phyloP scores from a whole-genome alignment of 2,888 invertebrate genomes.

The Hirtodrosophila confusa region DNA sequence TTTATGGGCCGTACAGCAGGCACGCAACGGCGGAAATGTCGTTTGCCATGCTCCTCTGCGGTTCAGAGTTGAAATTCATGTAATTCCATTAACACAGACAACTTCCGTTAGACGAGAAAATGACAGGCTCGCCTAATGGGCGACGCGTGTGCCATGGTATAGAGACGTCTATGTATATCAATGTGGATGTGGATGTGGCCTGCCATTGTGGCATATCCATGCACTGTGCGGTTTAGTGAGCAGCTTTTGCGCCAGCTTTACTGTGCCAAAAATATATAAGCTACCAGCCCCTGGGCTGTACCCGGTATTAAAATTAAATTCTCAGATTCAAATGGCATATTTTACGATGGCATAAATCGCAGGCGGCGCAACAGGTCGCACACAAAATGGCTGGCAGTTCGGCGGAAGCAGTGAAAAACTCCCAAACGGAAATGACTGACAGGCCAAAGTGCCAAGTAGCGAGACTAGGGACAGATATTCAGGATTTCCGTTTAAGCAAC shows the following conservation, averaged over 20 bases:
- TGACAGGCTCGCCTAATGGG: constrained; percentile 69
- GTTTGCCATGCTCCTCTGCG: constrained; percentile 51
- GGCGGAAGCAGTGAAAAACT: constrained; percentile 51
- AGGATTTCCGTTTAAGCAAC: constrained; percentile 61
- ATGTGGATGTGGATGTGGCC: constrained; percentile 13
- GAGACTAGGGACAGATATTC: constrained; percentile 50
- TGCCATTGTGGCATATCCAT: constrained; percentile 33
- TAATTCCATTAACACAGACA: constrained; percentile 77
- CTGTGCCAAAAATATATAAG: constrained; percentile 17
- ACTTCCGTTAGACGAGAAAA: constrained; percentile 71
- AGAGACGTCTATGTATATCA: constrained; percentile 12
- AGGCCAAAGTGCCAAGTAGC: constrained; percentile 57
- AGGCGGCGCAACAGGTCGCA: constrained; percentile 58
- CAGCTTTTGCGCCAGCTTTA: constrained; percentile 7
- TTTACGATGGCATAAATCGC: constrained; percentile 63
- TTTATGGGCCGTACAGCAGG: constrained; percentile 46
- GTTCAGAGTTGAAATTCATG: constrained; percentile 76
- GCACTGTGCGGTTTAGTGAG: constrained; percentile 24
- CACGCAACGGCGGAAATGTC: constrained; percentile 44
- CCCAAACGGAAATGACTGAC: constrained; percentile 60
- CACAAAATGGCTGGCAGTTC: constrained; percentile 18
- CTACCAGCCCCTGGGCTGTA: constrained; percentile 7
- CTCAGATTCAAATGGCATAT: constrained; percentile 55
- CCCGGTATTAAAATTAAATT: constrained; percentile 62
- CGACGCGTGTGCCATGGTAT: constrained; percentile 44